Percentiles rank a stretch among this genome's conserved stretches.
phyloP scores from a whole-genome alignment of 64 coral and sea anemone species.

The Stichodactyla mertensii region DNA sequence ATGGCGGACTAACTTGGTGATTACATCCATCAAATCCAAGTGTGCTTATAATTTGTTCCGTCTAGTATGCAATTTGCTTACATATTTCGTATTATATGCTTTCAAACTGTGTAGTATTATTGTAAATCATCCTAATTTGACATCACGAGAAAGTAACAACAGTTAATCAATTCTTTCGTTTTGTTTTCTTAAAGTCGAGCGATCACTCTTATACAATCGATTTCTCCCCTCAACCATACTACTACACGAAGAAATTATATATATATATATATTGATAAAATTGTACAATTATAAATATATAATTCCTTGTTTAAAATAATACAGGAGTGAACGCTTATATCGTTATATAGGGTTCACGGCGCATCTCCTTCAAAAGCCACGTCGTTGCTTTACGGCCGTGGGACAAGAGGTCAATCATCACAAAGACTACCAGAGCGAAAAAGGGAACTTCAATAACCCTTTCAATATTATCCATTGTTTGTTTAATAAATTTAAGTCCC shows the following conservation, averaged over 20 bases:
- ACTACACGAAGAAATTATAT: background rate
- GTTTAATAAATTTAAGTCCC: background rate
- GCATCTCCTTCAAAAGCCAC: too few relatives aligned
- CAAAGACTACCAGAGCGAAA: background rate
- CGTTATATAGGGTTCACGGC: too few relatives aligned
- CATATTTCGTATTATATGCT: background rate
- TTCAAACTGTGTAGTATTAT: background rate
- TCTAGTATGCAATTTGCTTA: background rate
- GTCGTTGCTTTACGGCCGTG: background rate
- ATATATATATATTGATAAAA: background rate
- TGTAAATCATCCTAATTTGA: background rate
- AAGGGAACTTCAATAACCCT: background rate
- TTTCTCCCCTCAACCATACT: background rate
- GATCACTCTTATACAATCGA: background rate
- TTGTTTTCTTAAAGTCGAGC: background rate
- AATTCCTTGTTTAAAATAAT: background rate
- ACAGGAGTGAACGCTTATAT: background rate
- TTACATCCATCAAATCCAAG: background rate
- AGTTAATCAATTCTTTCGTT: background rate
- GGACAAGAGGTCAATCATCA: background rate
- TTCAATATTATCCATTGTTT: slow-evolving; percentile 3
- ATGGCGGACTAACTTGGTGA: background rate
- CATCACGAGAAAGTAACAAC: background rate
- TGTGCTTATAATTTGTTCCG: background rate
- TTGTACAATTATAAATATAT: background rate